Conservation (phyloP, 1,140 invertebrate species). For the Aphelenchoides besseyi region DNA sequence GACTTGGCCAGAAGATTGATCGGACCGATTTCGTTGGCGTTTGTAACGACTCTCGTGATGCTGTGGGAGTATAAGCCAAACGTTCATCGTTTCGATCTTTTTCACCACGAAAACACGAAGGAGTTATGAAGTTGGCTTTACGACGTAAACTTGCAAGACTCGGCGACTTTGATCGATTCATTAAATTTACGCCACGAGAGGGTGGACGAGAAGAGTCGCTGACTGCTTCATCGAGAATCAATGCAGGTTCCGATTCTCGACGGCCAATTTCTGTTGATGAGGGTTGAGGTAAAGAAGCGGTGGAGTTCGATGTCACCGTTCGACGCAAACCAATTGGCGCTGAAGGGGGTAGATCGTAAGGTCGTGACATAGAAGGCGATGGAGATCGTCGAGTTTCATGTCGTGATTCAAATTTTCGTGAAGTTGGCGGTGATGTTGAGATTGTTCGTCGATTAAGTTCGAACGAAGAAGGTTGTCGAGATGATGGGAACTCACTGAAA, state of each 20-base stretch:
- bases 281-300: neutral
- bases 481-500: neutral
- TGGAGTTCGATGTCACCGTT: neutral
- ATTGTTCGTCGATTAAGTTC: neutral
- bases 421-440: neutral
- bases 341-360: neutral
- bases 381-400: neutral
- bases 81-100: neutral
- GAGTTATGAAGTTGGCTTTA: conserved; percentile 16
- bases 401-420: neutral
- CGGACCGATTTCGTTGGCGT: neutral
- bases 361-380: neutral
- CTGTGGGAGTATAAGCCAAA: neutral
- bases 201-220: conserved; percentile 17
- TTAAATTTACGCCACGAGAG: neutral
- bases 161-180: conserved; percentile 26
- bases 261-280: conserved; percentile 4
- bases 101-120: neutral
- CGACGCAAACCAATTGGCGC: neutral
- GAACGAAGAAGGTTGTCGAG: neutral
- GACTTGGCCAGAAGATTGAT: neutral
- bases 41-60: neutral
- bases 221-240: conserved; percentile 2
- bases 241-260: conserved; percentile 35
- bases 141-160: conserved; percentile 29